Evolutionary conservation across 2,797 vertebrate genomes (phyloP).

Genomic region (Lophius americanus): DNA sequence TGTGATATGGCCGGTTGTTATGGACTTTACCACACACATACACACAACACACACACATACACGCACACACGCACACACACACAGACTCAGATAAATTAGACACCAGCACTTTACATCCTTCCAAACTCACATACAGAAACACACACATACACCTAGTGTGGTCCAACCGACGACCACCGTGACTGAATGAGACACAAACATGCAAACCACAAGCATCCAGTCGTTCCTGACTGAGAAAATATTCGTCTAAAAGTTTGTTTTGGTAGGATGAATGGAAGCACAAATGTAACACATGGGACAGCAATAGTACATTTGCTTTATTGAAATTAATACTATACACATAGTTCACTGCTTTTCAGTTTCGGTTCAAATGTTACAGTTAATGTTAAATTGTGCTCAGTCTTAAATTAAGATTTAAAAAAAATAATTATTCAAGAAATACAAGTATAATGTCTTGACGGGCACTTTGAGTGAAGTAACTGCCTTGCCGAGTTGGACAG

Average conservation of each 20-base stretch:
- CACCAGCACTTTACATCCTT: slow-evolving; percentile 1
- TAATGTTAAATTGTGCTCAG: no score
- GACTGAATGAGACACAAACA: slow-evolving; percentile 68
- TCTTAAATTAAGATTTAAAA: no score
- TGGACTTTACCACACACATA: slow-evolving; percentile 14
- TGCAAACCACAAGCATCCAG: slow-evolving; percentile 57
- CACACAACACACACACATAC: slow-evolving; percentile 21
- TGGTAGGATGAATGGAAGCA: slow-evolving; percentile 7
- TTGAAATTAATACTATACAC: not conserved
- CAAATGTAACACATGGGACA: not conserved
- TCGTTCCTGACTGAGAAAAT: slow-evolving; percentile 53
- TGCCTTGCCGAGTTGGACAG: slow-evolving; percentile 35
- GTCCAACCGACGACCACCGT: slow-evolving; percentile 69
- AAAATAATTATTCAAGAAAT: not conserved
- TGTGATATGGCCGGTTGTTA: slow-evolving; percentile 62
- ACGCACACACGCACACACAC: slow-evolving; percentile 22
- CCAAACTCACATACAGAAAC: slow-evolving; percentile 37
- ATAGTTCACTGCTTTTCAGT: not conserved
- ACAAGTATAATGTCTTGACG: not conserved
- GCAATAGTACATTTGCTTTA: not conserved
- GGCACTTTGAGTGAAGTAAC: slow-evolving; percentile 26
- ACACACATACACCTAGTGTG: slow-evolving; percentile 66
- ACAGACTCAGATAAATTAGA: slow-evolving; percentile 10
- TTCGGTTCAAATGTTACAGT: not conserved
- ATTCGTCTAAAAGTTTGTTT: slow-evolving; percentile 44